Base-by-base conservation (phyloP, 2,797 vertebrate species). In the Hozukius guyotensis region DNA sequence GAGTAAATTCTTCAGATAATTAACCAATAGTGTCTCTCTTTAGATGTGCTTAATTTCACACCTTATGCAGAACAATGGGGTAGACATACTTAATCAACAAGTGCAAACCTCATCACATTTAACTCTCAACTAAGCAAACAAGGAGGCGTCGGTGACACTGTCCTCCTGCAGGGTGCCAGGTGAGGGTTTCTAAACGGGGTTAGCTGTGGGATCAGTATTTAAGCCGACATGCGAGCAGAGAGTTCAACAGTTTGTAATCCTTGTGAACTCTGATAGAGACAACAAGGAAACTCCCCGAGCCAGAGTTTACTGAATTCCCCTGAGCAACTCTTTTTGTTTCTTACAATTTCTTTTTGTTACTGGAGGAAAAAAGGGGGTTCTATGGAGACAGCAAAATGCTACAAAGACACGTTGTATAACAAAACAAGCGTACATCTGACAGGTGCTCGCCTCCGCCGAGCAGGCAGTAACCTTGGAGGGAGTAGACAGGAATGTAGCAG, bases 381-480 rank as follows among this genome's bases (percentile, higher is more conserved):
- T 83, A 31, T 76, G 16, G 75, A 85, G 81, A 65, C 80, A 81
- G 80, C 70, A 61, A 91, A 49, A 80, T 42, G 82, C 84, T 82
- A 94, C 86, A 91, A 71, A 86, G 88, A 85, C 73, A 82, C 56
- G 72, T 75, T 87, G 86, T 88, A 34, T 75, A 82, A 79, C 63
- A 87, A 93, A 94, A 92, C 92, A 92, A 90, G 78, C 22, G 61
- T 82, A 81, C 90, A 92, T 95, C 94, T 95, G 92, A 89, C 95
- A 94, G 93, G 94, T 96, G 95, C 88, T 92, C 2, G 86, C 90
- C 86, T 88, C 80, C 36, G 81, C 88, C 71, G 77, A 88, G 91
- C 88, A 75, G 87, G 80, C 90, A 79, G 92, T 92, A 95, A 94
- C 95, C 96, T 96, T 96, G 95, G 92, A 95, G 93, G 90, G 94